Evolutionary conservation across 2,888 invertebrate genomes (phyloP).

Genomic region (Bugulina stolonifera): DNA sequence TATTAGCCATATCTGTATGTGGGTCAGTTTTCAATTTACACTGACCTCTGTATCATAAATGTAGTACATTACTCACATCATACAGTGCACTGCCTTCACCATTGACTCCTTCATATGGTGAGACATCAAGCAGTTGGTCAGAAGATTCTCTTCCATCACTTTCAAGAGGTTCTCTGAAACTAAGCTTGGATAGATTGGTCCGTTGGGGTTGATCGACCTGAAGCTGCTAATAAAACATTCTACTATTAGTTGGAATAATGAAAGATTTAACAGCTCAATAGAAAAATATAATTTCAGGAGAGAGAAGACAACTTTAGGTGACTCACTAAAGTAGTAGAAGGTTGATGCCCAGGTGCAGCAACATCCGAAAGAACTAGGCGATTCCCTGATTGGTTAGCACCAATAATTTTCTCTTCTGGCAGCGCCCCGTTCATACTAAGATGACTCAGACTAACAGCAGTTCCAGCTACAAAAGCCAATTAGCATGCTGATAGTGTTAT

Average conservation of each 20-base stretch:
- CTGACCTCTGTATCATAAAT: too few relatives aligned
- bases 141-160: neutral
- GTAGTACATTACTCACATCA: neutral
- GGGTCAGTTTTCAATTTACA: too few relatives aligned
- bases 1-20: too few relatives aligned
- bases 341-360: neutral
- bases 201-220: too few relatives aligned
- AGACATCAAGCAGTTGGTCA: neutral
- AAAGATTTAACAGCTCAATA: too few relatives aligned
- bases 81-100: neutral
- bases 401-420: constrained; percentile 14
- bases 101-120: neutral
- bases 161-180: constrained; percentile 21
- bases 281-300: too few relatives aligned
- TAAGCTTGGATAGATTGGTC: neutral
- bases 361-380: constrained; percentile 8
- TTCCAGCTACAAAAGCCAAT: constrained; percentile 19
- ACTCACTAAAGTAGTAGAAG: neutral
- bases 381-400: neutral
- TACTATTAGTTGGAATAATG: too few relatives aligned
- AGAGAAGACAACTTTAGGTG: too few relatives aligned
- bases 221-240: too few relatives aligned
- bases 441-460: neutral
- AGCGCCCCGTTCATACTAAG: constrained; percentile 3
- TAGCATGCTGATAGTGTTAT: too few relatives aligned